Evolutionary conservation across 1,140 invertebrate genomes (phyloP).

Genomic region (Cotesia chilonis): DNA sequence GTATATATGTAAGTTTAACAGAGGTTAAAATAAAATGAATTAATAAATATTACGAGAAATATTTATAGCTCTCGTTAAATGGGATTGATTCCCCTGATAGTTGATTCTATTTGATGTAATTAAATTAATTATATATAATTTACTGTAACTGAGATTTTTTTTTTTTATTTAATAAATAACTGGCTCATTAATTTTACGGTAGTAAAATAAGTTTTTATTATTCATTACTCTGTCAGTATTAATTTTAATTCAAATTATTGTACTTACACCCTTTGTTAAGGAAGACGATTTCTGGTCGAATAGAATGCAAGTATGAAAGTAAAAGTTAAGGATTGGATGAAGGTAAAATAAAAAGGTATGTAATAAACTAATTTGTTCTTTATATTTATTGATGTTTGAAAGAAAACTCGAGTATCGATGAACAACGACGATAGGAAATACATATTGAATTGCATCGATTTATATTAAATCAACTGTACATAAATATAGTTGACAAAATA

Average conservation of each 20-base stretch:
- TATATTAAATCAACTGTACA: too few species aligned
- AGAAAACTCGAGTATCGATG: conserved; percentile 49
- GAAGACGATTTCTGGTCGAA: too few species aligned
- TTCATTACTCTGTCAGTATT: too few species aligned
- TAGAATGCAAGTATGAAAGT: too few species aligned
- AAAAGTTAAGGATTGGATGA: not conserved
- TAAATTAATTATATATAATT: conserved; percentile 1
- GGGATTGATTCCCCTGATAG: conserved; percentile 16
- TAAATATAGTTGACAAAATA: too few species aligned
- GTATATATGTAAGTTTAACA: conserved; percentile 28
- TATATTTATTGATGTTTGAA: conserved; percentile 53
- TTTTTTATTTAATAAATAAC: too few species aligned
- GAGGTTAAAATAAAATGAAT: conserved; percentile 6
- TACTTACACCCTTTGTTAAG: too few species aligned
- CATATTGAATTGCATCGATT: not conserved
- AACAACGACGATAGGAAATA: conserved; percentile 30
- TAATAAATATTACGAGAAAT: not conserved
- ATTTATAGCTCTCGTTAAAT: conserved; percentile 20
- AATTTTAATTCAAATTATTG: too few species aligned
- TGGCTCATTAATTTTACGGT: too few species aligned
- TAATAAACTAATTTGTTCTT: conserved; percentile 19
- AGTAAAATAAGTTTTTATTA: too few species aligned
- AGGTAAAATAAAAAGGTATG: not conserved
- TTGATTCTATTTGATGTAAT: conserved; percentile 9
- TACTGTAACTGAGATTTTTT: too few species aligned